Base-by-base conservation (phyloP, 2,888 invertebrate species). In the Leptinotarsa peninsularis region DNA sequence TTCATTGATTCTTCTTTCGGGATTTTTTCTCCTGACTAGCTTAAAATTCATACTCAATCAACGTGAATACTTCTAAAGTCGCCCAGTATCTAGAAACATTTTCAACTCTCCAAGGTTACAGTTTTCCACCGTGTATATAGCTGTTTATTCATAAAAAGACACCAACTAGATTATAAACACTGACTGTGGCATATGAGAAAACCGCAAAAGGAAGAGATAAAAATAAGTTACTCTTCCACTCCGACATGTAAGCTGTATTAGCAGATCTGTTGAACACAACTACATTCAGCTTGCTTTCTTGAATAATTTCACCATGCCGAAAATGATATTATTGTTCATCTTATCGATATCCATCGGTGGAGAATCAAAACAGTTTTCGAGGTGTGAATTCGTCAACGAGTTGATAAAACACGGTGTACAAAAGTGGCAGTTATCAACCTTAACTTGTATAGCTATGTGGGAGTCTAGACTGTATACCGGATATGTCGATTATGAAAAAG, bases 361-460 rank as follows among this genome's bases (percentile, higher is more conserved):
- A 15, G 73, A 76, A 63, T 72, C 69, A 10, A 78, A 75, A 67
- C 70, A 74, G 14, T 78, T 70, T 54, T 67, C 63, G 2, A 66
- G 66, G 15, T 78, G 78, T 67, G 68, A 78, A 23, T 67, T 78
- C 13, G 78, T 75, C 50, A 56, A 70, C 17, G 70, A 75, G 67
- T 56, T 78, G 17, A 63, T 50, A 21, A 71, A 72, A 56, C 63
- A 77, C 60, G 73, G 75, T 15, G 72, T 78, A 7, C 78, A 75
- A 13, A 72, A 75, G 23, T 72, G 70, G 75, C 76, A 75, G 72
- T 72, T 78, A 67, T 72, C 76, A 49, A 78, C 78, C 17, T 70
- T 75, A 18, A 72, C 73, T 2, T 78, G 78, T 72, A 75, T 78
- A 23, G 78, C 78, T 3, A 67, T 63, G 15, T 72, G 75, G 75